Evolutionary conservation across 2,797 vertebrate genomes (phyloP).

Genomic region (Fratercula arctica): DNA sequence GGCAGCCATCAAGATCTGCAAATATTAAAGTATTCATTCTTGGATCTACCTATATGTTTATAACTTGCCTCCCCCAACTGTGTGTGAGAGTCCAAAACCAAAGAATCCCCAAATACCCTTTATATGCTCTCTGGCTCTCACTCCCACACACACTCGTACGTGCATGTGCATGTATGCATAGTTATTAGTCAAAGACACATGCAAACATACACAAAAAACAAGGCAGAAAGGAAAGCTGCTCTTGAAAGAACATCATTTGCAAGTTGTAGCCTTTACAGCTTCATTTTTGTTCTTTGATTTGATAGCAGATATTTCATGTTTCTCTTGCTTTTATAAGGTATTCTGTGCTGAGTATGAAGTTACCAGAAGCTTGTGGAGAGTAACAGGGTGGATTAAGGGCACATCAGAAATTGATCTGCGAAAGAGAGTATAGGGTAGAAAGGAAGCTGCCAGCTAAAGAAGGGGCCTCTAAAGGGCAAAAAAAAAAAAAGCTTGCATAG

Average conservation of each 20-base stretch:
- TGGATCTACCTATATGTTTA: conserved; percentile 68
- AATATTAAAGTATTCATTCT: conserved; percentile 69
- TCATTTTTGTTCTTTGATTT: not conserved
- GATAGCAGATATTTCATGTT: not conserved
- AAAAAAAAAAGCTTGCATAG: not conserved
- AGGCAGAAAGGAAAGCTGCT: conserved; percentile 14
- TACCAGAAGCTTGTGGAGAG: not conserved
- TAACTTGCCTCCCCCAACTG: conserved; percentile 35
- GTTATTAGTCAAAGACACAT: conserved; percentile 52
- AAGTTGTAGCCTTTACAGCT: not conserved
- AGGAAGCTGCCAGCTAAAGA: not conserved
- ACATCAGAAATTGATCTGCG: not conserved
- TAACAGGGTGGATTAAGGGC: not conserved
- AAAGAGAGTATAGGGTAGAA: not conserved
- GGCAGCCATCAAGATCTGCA: conserved; percentile 58
- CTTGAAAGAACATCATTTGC: not conserved
- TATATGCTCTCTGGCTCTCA: conserved; percentile 50
- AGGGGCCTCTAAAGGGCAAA: not conserved
- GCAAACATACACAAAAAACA: conserved; percentile 2
- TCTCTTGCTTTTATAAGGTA: not conserved
- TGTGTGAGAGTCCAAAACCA: conserved; percentile 63
- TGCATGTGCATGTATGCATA: conserved; percentile 54
- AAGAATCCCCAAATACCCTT: conserved; percentile 72
- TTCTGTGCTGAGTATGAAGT: not conserved
- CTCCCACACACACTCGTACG: conserved; percentile 41